A percentile compares a stretch with the other conserved stretches of the same genome.
Evolutionary conservation across 2,797 vertebrate species (phyloP).

Genomic region (Vipera latastei): DNA sequence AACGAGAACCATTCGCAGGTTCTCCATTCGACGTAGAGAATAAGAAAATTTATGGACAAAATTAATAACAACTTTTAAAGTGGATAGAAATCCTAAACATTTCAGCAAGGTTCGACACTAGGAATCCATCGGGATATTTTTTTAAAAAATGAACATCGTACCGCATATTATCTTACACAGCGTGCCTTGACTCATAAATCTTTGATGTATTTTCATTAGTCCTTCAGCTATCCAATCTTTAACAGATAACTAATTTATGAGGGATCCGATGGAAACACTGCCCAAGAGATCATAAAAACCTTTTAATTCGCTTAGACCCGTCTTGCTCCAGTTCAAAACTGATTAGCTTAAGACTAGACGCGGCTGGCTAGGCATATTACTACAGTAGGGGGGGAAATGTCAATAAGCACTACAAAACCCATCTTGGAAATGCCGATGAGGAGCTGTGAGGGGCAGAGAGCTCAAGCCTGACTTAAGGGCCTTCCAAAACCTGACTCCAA

Average conservation of each 20-base stretch:
- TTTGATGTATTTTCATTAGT: neutral
- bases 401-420: neutral
- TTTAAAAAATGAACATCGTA: neutral
- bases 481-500: neutral
- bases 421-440: neutral
- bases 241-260: neutral
- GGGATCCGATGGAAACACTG: neutral
- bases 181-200: neutral
- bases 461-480: neutral
- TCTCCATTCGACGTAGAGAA: constrained; percentile 8
- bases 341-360: no score
- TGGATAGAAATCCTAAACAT: neutral
- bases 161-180: neutral
- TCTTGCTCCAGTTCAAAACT: no score
- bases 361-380: no score
- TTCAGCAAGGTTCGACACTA: neutral
- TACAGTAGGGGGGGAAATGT: no score
- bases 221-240: neutral
- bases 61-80: constrained; percentile 26
- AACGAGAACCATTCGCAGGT: constrained; percentile 20
- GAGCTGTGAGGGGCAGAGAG: neutral
- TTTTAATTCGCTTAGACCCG: neutral
- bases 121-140: neutral
- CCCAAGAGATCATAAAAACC: neutral
- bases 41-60: constrained; percentile 11